A percentile compares a stretch with the other conserved stretches of the same genome.
These are phyloP conservation scores for Sylvilagus floridanus DNA, from an alignment of 2,797 vertebrate species.

Conservation along the genomic window DNA sequence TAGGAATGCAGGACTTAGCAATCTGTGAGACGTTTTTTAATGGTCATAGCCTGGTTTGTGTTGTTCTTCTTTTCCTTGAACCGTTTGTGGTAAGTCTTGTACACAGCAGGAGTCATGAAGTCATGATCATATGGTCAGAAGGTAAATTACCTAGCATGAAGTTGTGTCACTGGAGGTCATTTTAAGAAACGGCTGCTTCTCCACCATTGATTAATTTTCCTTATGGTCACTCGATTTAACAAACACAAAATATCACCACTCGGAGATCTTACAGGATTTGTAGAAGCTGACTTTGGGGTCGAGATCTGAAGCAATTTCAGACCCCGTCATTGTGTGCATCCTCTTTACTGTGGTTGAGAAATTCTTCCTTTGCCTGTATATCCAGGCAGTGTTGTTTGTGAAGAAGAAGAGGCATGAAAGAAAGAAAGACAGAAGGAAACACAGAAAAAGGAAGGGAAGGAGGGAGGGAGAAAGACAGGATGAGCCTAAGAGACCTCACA, in stretches of 20 bases:
- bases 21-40: neutral
- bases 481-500: slow-evolving; percentile 5
- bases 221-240: neutral
- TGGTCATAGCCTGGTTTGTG: neutral
- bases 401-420: neutral
- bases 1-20: neutral
- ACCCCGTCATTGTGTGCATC: neutral
- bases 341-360: slow-evolving; percentile 14
- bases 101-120: slow-evolving; percentile 17
- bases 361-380: neutral
- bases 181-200: slow-evolving; percentile 42
- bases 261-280: neutral
- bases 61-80: neutral
- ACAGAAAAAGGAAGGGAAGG: neutral
- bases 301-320: neutral
- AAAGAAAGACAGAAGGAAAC: neutral
- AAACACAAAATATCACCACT: neutral
- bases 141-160: neutral
- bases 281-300: neutral
- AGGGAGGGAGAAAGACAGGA: neutral
- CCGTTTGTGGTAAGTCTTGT: neutral
- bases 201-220: neutral
- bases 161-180: neutral
- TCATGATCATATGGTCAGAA: neutral
- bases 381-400: neutral